A percentile compares a stretch with the other conserved stretches of the same genome.
phyloP scores from a whole-genome alignment of 2,888 invertebrate species.

The Drosophila conformis region DNA sequence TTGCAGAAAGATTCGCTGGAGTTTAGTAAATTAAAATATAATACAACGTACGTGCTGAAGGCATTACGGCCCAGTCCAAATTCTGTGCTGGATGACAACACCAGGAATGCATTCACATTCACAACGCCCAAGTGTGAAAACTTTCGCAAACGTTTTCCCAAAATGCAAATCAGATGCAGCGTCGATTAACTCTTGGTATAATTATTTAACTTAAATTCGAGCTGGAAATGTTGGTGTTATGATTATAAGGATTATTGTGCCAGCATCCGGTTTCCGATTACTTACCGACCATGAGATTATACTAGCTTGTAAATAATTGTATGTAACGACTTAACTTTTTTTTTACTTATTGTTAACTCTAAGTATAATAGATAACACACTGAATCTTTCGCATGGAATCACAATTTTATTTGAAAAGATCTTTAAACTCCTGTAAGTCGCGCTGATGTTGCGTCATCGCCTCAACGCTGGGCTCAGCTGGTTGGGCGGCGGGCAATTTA shows the following conservation, averaged over 20 bases:
- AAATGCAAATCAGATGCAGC: slow-evolving; percentile 82
- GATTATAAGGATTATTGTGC: not conserved
- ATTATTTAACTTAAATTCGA: slow-evolving; percentile 5
- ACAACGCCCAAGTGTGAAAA: slow-evolving; percentile 84
- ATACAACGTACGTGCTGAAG: slow-evolving; percentile 82
- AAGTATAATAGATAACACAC: slow-evolving; percentile 45
- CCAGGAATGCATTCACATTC: slow-evolving; percentile 71
- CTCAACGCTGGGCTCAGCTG: not conserved
- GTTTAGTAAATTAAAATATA: slow-evolving; percentile 83
- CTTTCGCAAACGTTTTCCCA: slow-evolving; percentile 82
- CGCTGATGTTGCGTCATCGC: slow-evolving; percentile 35
- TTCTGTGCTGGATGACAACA: slow-evolving; percentile 51
- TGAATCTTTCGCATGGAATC: slow-evolving; percentile 30
- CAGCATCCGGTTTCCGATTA: slow-evolving; percentile 10
- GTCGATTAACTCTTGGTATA: slow-evolving; percentile 38
- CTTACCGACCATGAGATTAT: slow-evolving; percentile 65
- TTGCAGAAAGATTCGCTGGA: slow-evolving; percentile 83
- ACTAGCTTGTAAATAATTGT: slow-evolving; percentile 72
- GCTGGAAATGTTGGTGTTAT: slow-evolving; percentile 6
- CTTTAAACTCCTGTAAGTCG: slow-evolving; percentile 77
- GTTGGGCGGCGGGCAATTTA: slow-evolving; percentile 29
- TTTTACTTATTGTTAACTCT: slow-evolving; percentile 62
- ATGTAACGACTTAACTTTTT: slow-evolving; percentile 61
- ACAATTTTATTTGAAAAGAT: slow-evolving; percentile 76
- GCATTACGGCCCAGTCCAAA: slow-evolving; percentile 62